Percentiles rank a stretch among this genome's conserved stretches.
phyloP scores from a whole-genome alignment of 2,113 vertebrate genomes.

The Tragelaphus buxtoni region DNA sequence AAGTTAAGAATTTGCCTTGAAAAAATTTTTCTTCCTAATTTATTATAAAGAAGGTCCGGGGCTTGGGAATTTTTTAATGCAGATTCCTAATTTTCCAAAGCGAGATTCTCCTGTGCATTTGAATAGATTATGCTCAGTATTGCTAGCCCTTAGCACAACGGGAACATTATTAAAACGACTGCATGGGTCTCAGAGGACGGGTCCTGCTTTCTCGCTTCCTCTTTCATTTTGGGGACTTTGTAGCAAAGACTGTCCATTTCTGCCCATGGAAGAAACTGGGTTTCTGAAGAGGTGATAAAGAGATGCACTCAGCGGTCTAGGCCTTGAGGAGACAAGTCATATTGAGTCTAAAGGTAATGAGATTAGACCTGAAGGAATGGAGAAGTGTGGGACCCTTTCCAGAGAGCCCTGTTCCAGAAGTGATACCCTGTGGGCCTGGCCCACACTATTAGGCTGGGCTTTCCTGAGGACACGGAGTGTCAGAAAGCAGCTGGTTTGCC shows the following conservation, averaged over 20 bases:
- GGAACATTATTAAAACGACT: slow-evolving; percentile 57
- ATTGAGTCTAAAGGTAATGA: background rate
- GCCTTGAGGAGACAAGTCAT: background rate
- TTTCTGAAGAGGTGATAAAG: background rate
- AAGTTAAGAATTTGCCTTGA: slow-evolving; percentile 37
- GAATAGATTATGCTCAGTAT: slow-evolving; percentile 42
- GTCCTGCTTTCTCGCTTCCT: slow-evolving; percentile 50
- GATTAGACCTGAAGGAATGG: background rate
- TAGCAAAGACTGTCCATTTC: slow-evolving; percentile 1
- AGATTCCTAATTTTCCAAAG: slow-evolving; percentile 72
- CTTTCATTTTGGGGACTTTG: slow-evolving; percentile 44
- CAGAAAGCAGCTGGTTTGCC: background rate
- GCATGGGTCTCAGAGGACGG: slow-evolving; percentile 52
- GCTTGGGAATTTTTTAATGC: slow-evolving; percentile 71
- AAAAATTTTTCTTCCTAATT: slow-evolving; percentile 56
- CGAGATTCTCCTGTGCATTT: slow-evolving; percentile 49
- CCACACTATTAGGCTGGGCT: background rate
- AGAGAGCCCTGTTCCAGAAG: background rate
- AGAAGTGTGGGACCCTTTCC: background rate
- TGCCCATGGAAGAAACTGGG: slow-evolving; percentile 16
- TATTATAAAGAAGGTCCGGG: slow-evolving; percentile 54
- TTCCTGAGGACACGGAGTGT: background rate
- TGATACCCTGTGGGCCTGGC: background rate
- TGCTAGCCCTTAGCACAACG: slow-evolving; percentile 45
- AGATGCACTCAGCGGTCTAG: background rate